These are phyloP conservation scores for Conopomorpha cramerella DNA, from an alignment of 1,140 invertebrate species.

Conservation along the genomic window DNA sequence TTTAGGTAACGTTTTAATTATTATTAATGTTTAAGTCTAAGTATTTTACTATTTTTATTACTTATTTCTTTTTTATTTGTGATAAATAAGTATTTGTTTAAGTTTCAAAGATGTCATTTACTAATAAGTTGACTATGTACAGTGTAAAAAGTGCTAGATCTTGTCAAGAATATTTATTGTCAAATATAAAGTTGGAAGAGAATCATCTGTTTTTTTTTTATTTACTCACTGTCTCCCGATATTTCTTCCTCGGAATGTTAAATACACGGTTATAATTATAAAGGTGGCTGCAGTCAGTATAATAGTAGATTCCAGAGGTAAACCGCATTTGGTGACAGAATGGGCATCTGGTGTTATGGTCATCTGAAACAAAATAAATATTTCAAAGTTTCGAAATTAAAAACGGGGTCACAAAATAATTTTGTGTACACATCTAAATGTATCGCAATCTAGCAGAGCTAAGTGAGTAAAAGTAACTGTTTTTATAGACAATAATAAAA, in stretches of 20 bases:
- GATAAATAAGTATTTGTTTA: slow-evolving; percentile 21
- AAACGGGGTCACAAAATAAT: background rate
- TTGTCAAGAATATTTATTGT: slow-evolving; percentile 57
- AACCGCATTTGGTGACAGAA: slow-evolving; percentile 26
- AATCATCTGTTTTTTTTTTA: slow-evolving; percentile 17
- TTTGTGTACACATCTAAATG: no score
- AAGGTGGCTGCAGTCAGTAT: slow-evolving; percentile 29
- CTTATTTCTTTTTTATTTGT: no score
- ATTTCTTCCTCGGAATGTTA: slow-evolving; percentile 10
- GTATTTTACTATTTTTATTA: no score
- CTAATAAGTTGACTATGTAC: slow-evolving; percentile 11
- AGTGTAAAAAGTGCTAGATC: slow-evolving; percentile 42
- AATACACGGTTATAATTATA: slow-evolving; percentile 15
- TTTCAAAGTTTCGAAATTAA: background rate
- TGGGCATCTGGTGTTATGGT: slow-evolving; percentile 24
- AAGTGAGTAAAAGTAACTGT: no score
- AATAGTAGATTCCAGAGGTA: slow-evolving; percentile 31
- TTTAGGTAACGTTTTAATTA: no score
- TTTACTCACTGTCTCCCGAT: slow-evolving; percentile 17
- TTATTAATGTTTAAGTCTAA: no score
- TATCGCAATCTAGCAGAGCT: no score
- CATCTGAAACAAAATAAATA: slow-evolving; percentile 20
- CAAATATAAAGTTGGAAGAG: slow-evolving; percentile 31
- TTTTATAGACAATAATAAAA: no score
- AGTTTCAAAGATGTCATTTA: slow-evolving; percentile 5